Conservation (phyloP, 2,113 vertebrate species). For the Psephotus haematonotus region DNA sequence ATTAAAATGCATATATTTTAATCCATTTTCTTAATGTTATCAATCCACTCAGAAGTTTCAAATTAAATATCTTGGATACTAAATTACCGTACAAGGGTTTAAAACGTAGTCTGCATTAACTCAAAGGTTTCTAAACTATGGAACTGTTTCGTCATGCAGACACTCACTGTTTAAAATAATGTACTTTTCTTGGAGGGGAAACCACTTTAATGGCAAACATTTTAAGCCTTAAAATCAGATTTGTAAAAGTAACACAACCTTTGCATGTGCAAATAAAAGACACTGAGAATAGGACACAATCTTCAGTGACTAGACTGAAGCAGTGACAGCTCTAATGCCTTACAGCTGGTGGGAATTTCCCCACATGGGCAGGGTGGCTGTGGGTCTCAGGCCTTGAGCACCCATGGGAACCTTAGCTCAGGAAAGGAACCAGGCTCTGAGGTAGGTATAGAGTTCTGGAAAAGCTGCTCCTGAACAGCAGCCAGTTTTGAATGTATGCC, state of each 20-base stretch:
- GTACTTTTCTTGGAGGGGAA: background rate
- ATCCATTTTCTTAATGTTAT: background rate
- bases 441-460: background rate
- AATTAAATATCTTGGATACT: background rate
- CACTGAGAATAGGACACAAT: background rate
- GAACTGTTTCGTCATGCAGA: background rate
- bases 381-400: background rate
- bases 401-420: fast-evolving
- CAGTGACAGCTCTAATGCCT: background rate
- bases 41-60: background rate
- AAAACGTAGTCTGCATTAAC: background rate
- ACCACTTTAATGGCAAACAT: background rate
- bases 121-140: background rate
- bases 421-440: background rate
- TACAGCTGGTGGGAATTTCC: background rate
- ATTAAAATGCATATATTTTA: background rate
- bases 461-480: background rate
- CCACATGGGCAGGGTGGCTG: background rate
- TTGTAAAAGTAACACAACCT: background rate
- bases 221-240: background rate
- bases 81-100: background rate
- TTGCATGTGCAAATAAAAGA: background rate
- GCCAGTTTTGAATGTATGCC: background rate
- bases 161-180: background rate
- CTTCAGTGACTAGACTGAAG: background rate